These are phyloP conservation scores for Lutjanus campechanus DNA, from an alignment of 2,797 vertebrate genomes.

Conservation along the genomic window DNA sequence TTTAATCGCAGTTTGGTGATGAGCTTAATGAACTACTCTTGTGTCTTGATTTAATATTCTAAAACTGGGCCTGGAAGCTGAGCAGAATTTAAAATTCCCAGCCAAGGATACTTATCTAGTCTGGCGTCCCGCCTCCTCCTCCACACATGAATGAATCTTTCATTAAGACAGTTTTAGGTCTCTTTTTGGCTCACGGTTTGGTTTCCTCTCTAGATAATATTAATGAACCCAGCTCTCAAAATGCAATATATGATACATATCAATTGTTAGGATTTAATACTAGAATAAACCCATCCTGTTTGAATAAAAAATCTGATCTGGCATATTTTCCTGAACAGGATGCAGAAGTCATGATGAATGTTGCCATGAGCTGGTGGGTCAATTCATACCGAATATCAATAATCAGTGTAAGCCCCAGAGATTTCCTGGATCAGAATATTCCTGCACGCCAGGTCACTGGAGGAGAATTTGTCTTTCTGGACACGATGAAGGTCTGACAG, in stretches of 20 bases:
- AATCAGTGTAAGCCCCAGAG: conserved; percentile 57
- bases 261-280: conserved; percentile 64
- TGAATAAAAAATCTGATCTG: conserved; percentile 73
- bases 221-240: conserved; percentile 76
- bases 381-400: conserved; percentile 66
- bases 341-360: conserved; percentile 57
- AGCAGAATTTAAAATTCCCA: conserved; percentile 73
- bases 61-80: conserved; percentile 58
- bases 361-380: conserved; percentile 58
- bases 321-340: conserved; percentile 63
- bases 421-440: conserved; percentile 62
- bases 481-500: conserved; percentile 41
- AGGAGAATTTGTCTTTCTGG: conserved; percentile 58
- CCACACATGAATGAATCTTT: conserved; percentile 80
- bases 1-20: conserved; percentile 63
- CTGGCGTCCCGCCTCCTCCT: conserved; percentile 72
- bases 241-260: conserved; percentile 72
- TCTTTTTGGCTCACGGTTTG: conserved; percentile 71
- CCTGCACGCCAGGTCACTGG: conserved; percentile 37
- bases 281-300: conserved; percentile 62
- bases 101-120: conserved; percentile 74
- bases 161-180: conserved; percentile 80
- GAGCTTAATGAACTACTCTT: conserved; percentile 66
- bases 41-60: conserved; percentile 74
- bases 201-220: conserved; percentile 79